These are phyloP conservation scores for Dryas iulia DNA, from an alignment of 1,140 invertebrate species.

Conservation along the genomic window DNA sequence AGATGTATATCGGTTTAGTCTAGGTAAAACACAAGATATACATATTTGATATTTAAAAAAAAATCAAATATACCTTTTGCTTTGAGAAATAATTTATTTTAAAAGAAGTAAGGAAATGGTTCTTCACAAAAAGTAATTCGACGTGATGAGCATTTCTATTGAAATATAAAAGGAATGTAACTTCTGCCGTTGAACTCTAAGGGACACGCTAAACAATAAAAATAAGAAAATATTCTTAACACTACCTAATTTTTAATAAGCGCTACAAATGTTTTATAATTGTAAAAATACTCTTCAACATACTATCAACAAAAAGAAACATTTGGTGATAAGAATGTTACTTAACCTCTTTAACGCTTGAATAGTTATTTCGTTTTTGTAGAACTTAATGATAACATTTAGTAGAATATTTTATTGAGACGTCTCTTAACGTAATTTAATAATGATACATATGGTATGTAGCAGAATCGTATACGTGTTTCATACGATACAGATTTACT, in stretches of 20 bases:
- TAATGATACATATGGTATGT: neutral
- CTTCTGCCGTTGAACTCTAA: too few species aligned
- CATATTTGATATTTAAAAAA: too few species aligned
- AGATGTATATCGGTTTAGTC: too few species aligned
- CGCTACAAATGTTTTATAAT: neutral
- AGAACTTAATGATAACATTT: slow-evolving; percentile 4
- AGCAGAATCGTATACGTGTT: neutral
- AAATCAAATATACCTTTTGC: too few species aligned
- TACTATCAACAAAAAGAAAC: slow-evolving; percentile 15
- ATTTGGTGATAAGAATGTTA: slow-evolving; percentile 23
- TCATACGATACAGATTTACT: too few species aligned
- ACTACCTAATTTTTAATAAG: neutral
- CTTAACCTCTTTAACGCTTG: slow-evolving; percentile 22
- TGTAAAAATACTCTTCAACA: neutral
- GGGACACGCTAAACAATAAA: neutral
- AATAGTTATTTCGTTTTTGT: slow-evolving; percentile 9
- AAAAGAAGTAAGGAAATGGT: too few species aligned
- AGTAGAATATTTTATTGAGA: neutral
- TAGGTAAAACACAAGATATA: too few species aligned
- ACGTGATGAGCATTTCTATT: too few species aligned
- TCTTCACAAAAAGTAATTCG: too few species aligned
- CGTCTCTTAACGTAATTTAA: neutral
- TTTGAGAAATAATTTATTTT: too few species aligned
- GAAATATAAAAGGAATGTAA: too few species aligned
- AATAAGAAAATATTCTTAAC: neutral